Evolutionary conservation across 2,888 invertebrate species (phyloP), one percentile per base, ranked within the genome.

Genomic region (Tinea pellionella): DNA sequence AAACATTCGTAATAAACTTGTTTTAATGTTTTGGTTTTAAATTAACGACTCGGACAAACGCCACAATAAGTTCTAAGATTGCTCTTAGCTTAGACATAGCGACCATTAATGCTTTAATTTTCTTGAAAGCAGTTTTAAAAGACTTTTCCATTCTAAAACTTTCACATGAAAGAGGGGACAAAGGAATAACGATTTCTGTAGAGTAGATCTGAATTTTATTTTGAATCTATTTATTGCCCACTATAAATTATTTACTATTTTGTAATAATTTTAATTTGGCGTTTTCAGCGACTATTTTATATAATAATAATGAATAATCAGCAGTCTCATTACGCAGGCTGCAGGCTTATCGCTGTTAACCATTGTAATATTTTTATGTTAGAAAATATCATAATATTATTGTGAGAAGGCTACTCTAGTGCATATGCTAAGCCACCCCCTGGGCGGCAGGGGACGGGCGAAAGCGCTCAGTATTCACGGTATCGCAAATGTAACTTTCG

Each of bases 401-500:
- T 37, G n/a, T 37, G 2, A 37, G n/a, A 37, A 16, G 47, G 15
- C 47, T n/a, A 47, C 47, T 16, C 47, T 47, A 47, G 18, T 29
- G 15, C 9, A 13, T 51, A 11, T 11, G 51, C n/a, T 18, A 72
- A 73, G 66, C 74, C 73, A 62, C 42, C 72, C 74, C 71, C 62
- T 59, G 63, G 59, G 30, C 32, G 53, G 56, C 67, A 70, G 67
- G 70, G 68, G 65, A 32, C 61, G 62, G 68, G 79, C 77, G 70
- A 77, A 74, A 78, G 76, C 75, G 82, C 78, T 85, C 87, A 82
- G 86, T 87, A 87, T 87, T 86, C 86, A 86, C 81, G 85, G 86
- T 86, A 86, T 87, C 86, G 86, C 84, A 86, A 87, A 86, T 86
- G 87, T 86, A 86, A 87, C 86, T 87, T 87, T 87, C 85, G 86